Evolutionary conservation across 2,797 vertebrate species (phyloP).

Genomic region (Tapirus indicus): DNA sequence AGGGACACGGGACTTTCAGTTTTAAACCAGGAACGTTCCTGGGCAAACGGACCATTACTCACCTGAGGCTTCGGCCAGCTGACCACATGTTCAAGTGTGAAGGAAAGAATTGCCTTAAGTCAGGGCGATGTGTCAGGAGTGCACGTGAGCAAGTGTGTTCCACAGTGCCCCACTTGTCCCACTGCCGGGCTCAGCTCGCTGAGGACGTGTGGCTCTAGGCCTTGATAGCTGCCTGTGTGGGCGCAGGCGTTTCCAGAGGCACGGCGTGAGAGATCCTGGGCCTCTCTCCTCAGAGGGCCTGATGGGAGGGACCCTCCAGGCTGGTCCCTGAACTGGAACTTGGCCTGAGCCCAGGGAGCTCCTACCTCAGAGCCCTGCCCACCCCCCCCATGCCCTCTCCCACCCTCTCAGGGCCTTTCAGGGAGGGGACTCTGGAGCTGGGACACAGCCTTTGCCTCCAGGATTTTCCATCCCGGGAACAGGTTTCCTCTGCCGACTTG

Average conservation of each 20-base stretch:
- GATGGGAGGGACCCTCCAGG: not conserved
- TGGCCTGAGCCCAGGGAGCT: not conserved
- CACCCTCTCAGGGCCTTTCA: not conserved
- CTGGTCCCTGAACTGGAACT: not conserved
- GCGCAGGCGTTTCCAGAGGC: not conserved
- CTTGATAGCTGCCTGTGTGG: not conserved
- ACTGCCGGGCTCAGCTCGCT: fast-evolving
- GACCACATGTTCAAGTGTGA: not conserved
- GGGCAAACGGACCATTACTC: not conserved
- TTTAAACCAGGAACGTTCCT: not conserved
- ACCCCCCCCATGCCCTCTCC: not conserved
- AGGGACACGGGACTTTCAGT: not conserved
- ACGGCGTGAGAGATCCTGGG: not conserved
- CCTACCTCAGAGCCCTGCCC: not conserved
- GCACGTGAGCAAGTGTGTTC: not conserved
- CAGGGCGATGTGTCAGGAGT: not conserved
- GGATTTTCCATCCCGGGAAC: not conserved
- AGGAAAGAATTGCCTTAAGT: not conserved
- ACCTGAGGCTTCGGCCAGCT: not conserved
- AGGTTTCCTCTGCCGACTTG: not conserved
- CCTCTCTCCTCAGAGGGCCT: not conserved
- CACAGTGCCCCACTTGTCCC: not conserved
- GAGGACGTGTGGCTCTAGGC: not conserved
- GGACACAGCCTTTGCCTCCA: not conserved
- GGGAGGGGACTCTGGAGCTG: not conserved